Evolutionary conservation across 1,140 invertebrate genomes (phyloP), one percentile per base, ranked within the genome.

Genomic region (Episyrphus balteatus): DNA sequence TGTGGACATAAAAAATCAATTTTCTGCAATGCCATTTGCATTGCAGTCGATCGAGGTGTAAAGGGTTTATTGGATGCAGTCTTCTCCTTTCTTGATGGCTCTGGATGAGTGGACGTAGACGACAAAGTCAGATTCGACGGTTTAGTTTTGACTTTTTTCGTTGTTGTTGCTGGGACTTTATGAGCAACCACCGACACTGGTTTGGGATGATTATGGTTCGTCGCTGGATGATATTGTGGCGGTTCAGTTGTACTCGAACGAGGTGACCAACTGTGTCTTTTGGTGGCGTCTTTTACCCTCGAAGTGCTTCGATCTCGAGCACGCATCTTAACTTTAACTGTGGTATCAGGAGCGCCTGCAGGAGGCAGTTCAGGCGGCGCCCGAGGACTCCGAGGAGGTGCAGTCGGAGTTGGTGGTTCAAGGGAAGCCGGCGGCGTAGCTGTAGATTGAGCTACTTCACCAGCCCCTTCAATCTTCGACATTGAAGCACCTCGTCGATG

Each of bases 401-500:
- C 48, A 40, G 42, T 41, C 21, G 44, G 32, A 13, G 42, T 47
- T 33, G 36, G 44, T 17, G 46, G 32, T 3, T 45, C 43, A 3
- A 37, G 10, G 10, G 13, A 18, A 36, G 46, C 48, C 11, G 37
- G 48, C 3, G 41, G 44, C 18, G 42, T 42, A 11, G 43, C 40
- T 19, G 50, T 46, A 8, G 50, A 40, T 10, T 44, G n/a, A 12
- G 41, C 46, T 30, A 45, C 32, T 19, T 48, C 15, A 21, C 7
- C 15, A 19, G 6, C 56, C 31, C 61, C 64, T 51, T 75, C 71
- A 40, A 78, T 57, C 61, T 78, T 78, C 1, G 81, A 83, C 68
- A 81, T 74, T 2, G 82, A 83, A 43, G 81, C 77, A n/a, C 82
- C 81, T 50, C 81, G 71, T 50, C 75, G 74, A 56, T 84, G 81